phyloP scores from a whole-genome alignment of 2,888 invertebrate species.

The Eupithecia insigniata region DNA sequence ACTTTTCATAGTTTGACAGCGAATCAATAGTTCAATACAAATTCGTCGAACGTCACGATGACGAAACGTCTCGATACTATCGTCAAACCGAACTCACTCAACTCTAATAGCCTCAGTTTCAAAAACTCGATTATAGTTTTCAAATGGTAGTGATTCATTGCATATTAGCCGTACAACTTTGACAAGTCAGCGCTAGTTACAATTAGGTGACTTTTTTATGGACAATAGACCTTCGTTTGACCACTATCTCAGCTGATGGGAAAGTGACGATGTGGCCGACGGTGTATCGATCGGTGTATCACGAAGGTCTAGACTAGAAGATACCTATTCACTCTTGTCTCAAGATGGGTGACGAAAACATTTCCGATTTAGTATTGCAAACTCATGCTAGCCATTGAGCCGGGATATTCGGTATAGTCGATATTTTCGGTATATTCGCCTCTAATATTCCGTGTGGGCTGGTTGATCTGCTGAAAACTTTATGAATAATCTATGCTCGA shows the following conservation, averaged over 20 bases:
- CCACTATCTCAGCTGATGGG: too few relatives aligned
- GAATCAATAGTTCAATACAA: background rate
- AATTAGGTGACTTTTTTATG: too few relatives aligned
- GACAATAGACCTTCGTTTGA: too few relatives aligned
- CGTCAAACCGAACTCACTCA: background rate
- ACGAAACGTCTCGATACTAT: background rate
- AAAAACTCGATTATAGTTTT: background rate
- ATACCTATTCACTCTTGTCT: too few relatives aligned
- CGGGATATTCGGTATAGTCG: conserved; percentile 55
- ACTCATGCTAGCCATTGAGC: background rate
- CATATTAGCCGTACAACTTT: background rate
- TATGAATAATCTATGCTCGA: conserved; percentile 77
- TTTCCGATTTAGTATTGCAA: background rate
- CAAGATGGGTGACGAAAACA: too few relatives aligned
- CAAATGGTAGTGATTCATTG: background rate
- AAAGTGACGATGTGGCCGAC: too few relatives aligned
- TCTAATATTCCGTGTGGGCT: conserved; percentile 82
- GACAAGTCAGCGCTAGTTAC: background rate
- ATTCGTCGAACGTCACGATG: too few relatives aligned
- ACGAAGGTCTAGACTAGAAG: too few relatives aligned
- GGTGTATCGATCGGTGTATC: too few relatives aligned
- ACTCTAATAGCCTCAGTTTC: too few relatives aligned
- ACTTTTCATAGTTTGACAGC: background rate
- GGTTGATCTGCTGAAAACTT: conserved; percentile 74
- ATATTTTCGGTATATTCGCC: conserved; percentile 41